Evolutionary conservation across 1,140 invertebrate genomes (phyloP).

Genomic region (Rhyzopertha dominica): DNA sequence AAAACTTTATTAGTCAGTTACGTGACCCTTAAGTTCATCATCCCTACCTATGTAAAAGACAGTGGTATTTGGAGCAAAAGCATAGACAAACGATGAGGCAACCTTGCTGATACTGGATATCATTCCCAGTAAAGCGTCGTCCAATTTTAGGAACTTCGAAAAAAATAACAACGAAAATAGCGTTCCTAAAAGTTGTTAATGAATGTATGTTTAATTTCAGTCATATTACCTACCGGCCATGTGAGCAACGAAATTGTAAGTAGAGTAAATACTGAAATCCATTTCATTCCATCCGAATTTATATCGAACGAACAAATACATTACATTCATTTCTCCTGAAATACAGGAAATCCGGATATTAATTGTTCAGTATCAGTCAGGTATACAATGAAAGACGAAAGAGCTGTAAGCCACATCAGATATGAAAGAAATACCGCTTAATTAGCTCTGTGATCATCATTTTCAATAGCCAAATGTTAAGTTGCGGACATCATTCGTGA

Average conservation of each 20-base stretch:
- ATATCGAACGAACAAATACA: constrained; percentile 36
- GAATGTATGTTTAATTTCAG: too few relatives aligned
- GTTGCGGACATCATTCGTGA: too few relatives aligned
- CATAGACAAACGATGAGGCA: constrained; percentile 68
- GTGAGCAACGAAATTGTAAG: constrained; percentile 33
- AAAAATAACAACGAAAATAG: constrained; percentile 69
- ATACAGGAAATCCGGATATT: constrained; percentile 16
- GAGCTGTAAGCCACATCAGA: too few relatives aligned
- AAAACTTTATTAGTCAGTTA: background rate
- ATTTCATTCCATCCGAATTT: constrained; percentile 37
- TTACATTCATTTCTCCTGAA: constrained; percentile 37
- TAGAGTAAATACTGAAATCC: constrained; percentile 38
- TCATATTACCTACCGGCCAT: constrained; percentile 35
- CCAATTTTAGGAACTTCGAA: constrained; percentile 68
- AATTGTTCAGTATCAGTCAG: too few relatives aligned
- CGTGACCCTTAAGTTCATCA: background rate
- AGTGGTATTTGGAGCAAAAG: constrained; percentile 66
- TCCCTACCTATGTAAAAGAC: constrained; percentile 70
- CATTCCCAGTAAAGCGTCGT: constrained; percentile 71
- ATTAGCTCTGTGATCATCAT: too few relatives aligned
- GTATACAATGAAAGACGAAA: too few relatives aligned
- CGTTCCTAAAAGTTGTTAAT: constrained; percentile 48
- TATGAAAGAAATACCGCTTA: too few relatives aligned
- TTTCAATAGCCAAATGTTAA: too few relatives aligned
- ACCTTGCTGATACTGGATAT: constrained; percentile 74